A percentile compares a stretch with the other conserved stretches of the same genome.
Conservation (phyloP, 2,797 vertebrate species). For the Rhynchotus rufescens region DNA sequence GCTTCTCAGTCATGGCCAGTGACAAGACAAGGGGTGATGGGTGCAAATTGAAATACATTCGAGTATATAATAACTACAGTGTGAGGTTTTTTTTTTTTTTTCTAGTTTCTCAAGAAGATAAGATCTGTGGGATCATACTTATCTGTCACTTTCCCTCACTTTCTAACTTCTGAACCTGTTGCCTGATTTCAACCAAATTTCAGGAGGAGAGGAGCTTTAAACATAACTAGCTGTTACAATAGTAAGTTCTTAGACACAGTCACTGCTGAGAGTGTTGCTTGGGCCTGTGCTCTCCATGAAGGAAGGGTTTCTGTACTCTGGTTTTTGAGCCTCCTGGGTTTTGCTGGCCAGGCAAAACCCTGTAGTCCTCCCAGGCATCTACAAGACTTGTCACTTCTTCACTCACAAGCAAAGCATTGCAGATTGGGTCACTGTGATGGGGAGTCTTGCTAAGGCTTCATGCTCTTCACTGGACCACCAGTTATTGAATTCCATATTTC, state of each 20-base stretch:
- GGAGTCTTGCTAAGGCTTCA: not conserved
- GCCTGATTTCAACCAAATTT: not conserved
- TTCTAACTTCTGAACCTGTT: not conserved
- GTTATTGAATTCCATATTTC: not conserved
- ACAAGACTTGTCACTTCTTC: rapidly evolving
- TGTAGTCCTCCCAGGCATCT: not conserved
- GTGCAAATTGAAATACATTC: not conserved
- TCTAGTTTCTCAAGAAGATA: not conserved
- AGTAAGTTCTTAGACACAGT: not conserved
- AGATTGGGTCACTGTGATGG: not conserved
- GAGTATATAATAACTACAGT: not conserved
- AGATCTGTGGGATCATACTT: not conserved
- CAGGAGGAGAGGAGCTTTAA: not conserved
- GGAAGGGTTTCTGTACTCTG: not conserved
- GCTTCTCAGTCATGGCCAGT: no score
- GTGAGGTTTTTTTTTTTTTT: not conserved
- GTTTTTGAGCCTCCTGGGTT: not conserved
- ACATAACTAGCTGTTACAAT: not conserved
- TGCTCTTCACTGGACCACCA: rapidly evolving
- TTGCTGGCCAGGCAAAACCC: not conserved
- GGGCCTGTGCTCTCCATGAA: rapidly evolving
- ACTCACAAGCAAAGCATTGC: not conserved
- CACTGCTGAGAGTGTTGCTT: not conserved
- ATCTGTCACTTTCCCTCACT: not conserved
- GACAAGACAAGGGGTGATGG: no score